Base-by-base conservation (phyloP, 2,113 vertebrate genomes). In the Cnemophilus loriae region DNA sequence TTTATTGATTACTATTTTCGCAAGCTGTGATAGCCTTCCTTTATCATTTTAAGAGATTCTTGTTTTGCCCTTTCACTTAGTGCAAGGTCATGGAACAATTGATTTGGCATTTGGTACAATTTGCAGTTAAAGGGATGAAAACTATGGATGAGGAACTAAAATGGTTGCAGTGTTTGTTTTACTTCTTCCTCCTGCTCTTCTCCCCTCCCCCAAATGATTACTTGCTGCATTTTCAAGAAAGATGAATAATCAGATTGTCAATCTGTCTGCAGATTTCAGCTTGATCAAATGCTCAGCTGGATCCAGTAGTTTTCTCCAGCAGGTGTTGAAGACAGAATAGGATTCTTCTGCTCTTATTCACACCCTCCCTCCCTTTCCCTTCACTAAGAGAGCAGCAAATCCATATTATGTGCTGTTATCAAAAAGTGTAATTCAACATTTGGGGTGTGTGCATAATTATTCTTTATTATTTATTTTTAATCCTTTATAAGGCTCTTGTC, bases 71-170 rank as follows among this genome's bases (percentile, higher is more conserved):
- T 89, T 95, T 94, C 60, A 60, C 74, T 95, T 89, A 95, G 77
- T 89, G 77, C 90, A 87, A 95, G 93, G 96, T 96, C 92, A 59
- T 8, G 28, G 77, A 95, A 89, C 90, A 89, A 94, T 89, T 94
- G 93, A 94, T 95, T 89, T 5, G 44, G 65, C 42, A 81, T 89
- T 94, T 93, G 35, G 56, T 82, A 78, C 77, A 82, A 81, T 82
- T 93, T 94, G 56, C 44, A 56, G 81, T 79, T 95, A 78, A 91
- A 84, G 42, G 35, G 30, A 46, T 91, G 73, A 60, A 87, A 95
- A 57, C 33, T 4, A 19, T 39, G 30, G 49, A 44, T 68, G 69
- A 91, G 24, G 73, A 89, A 63, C 47, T 30, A 30, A 78, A 84
- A 71, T 18, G 33, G 50, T 67, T 82, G 39, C 26, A 55, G 44